Evolutionary conservation across 2,113 vertebrate genomes (phyloP).

Genomic region (Poecile atricapillus): DNA sequence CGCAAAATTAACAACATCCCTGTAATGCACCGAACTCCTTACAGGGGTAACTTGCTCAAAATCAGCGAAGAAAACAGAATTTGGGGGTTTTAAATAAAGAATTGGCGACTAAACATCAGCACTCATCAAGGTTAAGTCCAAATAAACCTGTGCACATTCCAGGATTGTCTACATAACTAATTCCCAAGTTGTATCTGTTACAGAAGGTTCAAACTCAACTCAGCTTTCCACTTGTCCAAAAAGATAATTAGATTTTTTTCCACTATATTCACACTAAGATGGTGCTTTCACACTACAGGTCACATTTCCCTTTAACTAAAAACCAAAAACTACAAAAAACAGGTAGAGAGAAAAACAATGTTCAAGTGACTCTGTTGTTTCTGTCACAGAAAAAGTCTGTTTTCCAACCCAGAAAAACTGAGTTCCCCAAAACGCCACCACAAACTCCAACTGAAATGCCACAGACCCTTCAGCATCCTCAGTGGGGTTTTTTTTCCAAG

Average conservation of each 20-base stretch:
- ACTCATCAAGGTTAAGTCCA: neutral
- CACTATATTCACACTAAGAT: neutral
- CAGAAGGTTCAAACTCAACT: neutral
- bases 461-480: neutral
- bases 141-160: neutral
- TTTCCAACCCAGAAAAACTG: neutral
- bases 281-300: neutral
- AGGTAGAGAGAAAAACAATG: neutral
- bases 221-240: neutral
- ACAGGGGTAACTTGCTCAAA: neutral
- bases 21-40: neutral
- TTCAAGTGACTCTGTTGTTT: neutral
- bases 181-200: neutral
- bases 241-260: neutral
- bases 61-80: neutral
- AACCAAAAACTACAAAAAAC: neutral
- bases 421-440: neutral
- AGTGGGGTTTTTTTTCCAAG: neutral
- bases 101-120: neutral
- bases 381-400: fast-evolving
- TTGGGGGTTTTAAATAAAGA: neutral
- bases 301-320: neutral
- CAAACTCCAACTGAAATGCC: neutral
- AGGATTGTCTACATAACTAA: neutral
- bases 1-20: neutral